Percentiles rank a stretch among this genome's conserved stretches.
Evolutionary conservation across 2,797 vertebrate species (phyloP).

Genomic region (Discoglossus pictus): DNA sequence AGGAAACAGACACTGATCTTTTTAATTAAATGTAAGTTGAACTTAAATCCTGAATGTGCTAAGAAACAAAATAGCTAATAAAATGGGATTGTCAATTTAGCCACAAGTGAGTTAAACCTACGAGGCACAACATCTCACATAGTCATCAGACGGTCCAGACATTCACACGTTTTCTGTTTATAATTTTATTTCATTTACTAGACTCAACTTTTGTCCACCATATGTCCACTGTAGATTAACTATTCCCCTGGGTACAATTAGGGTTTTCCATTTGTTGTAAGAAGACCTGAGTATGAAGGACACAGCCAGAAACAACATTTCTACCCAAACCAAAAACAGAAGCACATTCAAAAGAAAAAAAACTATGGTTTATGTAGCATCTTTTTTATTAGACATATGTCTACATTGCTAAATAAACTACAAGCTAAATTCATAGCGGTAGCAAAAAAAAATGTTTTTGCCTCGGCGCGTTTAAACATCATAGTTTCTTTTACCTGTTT

Average conservation of each 20-base stretch:
- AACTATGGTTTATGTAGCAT: conserved; percentile 74
- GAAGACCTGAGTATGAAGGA: conserved; percentile 89
- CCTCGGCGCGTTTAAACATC: too few species aligned
- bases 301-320: conserved; percentile 94
- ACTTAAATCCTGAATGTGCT: conserved; percentile 27
- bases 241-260: conserved; percentile 90
- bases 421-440: conserved; percentile 80
- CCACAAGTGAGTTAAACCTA: conserved; percentile 55
- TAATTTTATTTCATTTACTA: conserved; percentile 76
- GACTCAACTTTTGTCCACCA: conserved; percentile 91
- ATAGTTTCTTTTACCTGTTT: too few species aligned
- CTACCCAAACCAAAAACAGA: conserved; percentile 93
- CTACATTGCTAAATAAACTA: conserved; percentile 75
- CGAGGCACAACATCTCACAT: conserved; percentile 53
- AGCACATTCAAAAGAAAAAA: conserved; percentile 78
- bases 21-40: conserved; percentile 42
- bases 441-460: conserved; percentile 40
- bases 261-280: conserved; percentile 95
- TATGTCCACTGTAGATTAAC: conserved; percentile 89
- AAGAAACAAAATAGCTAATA: conserved; percentile 27
- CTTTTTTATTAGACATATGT: conserved; percentile 83
- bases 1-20: conserved; percentile 44
- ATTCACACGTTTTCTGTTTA: conserved; percentile 82
- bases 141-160: conserved; percentile 75
- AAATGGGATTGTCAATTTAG: conserved; percentile 46